Conservation (phyloP, 2,113 vertebrate species). For the Colius striatus region DNA sequence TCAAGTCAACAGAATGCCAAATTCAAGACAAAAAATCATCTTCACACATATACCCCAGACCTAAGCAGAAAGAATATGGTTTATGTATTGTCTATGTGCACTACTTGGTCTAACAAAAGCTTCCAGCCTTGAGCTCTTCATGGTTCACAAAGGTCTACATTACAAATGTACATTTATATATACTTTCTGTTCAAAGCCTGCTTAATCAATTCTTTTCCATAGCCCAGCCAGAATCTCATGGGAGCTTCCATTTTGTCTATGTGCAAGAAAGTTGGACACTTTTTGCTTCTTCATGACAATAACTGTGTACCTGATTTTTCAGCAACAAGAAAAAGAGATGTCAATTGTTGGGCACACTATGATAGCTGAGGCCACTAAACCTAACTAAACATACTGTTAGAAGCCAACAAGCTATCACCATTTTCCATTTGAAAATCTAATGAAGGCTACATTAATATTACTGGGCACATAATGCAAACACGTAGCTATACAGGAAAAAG, state of each 20-base stretch:
- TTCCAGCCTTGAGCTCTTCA: neutral
- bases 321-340: neutral
- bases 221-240: neutral
- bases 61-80: neutral
- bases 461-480: neutral
- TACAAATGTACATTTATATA: neutral
- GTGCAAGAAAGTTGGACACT: neutral
- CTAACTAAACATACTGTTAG: neutral
- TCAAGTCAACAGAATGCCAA: neutral
- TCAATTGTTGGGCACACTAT: neutral
- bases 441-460: neutral
- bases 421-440: neutral
- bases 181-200: neutral
- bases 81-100: neutral
- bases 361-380: neutral
- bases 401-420: neutral
- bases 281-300: neutral
- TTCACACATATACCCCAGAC: accelerated
- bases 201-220: neutral
- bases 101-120: neutral
- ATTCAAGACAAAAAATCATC: neutral
- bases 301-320: neutral
- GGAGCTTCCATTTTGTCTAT: neutral
- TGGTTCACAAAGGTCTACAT: neutral
- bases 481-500: neutral